A percentile compares a stretch with the other conserved stretches of the same genome.
These are phyloP conservation scores for Reticulitermes speratus DNA, from an alignment of 1,140 invertebrate species.

Conservation along the genomic window DNA sequence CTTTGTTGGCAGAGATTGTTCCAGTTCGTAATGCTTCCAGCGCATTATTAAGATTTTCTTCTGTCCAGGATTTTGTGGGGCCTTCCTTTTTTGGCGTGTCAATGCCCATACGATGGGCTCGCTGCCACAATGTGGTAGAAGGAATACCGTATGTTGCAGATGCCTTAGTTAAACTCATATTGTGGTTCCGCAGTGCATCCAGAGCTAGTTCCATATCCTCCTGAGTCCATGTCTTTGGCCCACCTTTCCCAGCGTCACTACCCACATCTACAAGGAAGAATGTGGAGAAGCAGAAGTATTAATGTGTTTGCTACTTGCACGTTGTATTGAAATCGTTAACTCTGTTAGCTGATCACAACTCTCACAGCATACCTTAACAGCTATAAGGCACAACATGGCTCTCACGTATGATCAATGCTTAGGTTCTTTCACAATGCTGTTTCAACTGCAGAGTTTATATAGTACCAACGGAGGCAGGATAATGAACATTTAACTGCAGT, in stretches of 20 bases:
- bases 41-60: constrained; percentile 76
- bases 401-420: too few species aligned
- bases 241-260: constrained; percentile 31
- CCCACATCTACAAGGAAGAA: constrained; percentile 24
- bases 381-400: too few species aligned
- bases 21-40: constrained; percentile 77
- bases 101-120: constrained; percentile 80
- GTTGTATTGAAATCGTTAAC: too few species aligned
- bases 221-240: constrained; percentile 80
- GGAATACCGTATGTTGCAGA: constrained; percentile 83
- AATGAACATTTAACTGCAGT: too few species aligned
- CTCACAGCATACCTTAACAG: too few species aligned
- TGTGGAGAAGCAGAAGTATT: too few species aligned
- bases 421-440: too few species aligned
- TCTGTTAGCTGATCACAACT: too few species aligned
- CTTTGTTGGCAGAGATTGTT: constrained; percentile 84
- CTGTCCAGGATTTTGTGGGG: constrained; percentile 82
- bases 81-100: constrained; percentile 89
- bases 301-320: too few species aligned
- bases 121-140: constrained; percentile 85
- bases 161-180: constrained; percentile 84
- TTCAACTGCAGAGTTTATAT: too few species aligned
- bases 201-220: constrained; percentile 85
- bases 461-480: too few species aligned
- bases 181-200: constrained; percentile 77